Conservation (phyloP, 2,888 invertebrate genomes). For the Leptinotarsa peninsularis region DNA sequence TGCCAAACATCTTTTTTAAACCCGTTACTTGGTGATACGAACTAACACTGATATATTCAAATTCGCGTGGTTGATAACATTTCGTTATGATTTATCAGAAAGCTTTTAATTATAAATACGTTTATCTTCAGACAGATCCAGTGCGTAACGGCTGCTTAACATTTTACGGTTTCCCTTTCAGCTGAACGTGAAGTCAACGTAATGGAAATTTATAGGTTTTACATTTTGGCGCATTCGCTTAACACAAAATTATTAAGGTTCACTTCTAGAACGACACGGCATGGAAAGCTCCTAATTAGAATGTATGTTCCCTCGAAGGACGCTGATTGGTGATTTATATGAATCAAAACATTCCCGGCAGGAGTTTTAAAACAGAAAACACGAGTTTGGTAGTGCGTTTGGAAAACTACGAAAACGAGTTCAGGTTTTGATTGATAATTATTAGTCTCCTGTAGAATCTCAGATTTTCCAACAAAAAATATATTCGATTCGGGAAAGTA, state of each 20-base stretch:
- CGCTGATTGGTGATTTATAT: conserved; percentile 40
- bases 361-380: conserved; percentile 20
- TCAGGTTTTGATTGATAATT: conserved; percentile 37
- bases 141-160: conserved; percentile 22
- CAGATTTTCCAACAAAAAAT: no score
- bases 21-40: no score
- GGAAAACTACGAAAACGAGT: conserved; percentile 19
- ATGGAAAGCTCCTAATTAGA: conserved; percentile 35
- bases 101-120: conserved; percentile 19
- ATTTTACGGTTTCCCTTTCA: conserved; percentile 22
- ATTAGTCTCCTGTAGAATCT: neutral
- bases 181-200: conserved; percentile 19
- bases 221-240: conserved; percentile 42
- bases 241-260: conserved; percentile 47
- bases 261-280: conserved; percentile 36
- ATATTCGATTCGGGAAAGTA: no score
- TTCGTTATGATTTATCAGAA: neutral
- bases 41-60: no score
- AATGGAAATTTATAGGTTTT: conserved; percentile 48
- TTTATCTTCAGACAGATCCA: conserved; percentile 15
- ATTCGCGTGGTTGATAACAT: no score
- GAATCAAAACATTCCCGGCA: conserved; percentile 20
- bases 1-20: no score
- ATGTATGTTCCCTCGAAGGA: conserved; percentile 36
- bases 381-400: neutral